A percentile compares a stretch with the other conserved stretches of the same genome.
Evolutionary conservation across 53 echinoderm and acorn worm species (phyloP).

Genomic region (Stichopus horrens): DNA sequence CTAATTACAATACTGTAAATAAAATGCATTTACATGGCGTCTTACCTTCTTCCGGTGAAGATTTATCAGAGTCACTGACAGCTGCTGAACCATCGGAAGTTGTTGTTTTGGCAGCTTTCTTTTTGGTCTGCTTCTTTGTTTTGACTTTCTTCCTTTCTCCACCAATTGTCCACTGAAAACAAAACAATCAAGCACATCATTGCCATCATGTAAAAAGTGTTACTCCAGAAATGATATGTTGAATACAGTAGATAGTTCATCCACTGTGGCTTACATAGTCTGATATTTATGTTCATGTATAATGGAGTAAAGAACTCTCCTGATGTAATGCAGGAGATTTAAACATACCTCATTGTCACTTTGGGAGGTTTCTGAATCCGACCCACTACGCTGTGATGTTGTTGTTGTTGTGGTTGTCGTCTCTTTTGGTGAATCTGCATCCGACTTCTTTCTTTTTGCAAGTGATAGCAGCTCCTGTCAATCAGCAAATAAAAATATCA

Average conservation of each 20-base stretch:
- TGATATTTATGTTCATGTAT: too few relatives aligned
- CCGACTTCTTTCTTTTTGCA: slow-evolving; percentile 73
- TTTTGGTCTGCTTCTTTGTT: slow-evolving; percentile 65
- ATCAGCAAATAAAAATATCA: background rate
- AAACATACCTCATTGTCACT: slow-evolving; percentile 91
- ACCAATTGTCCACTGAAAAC: slow-evolving; percentile 81
- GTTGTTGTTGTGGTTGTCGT: slow-evolving; percentile 24
- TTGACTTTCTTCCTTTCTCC: slow-evolving; percentile 84
- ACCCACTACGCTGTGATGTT: slow-evolving; percentile 78
- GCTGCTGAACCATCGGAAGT: slow-evolving; percentile 76
- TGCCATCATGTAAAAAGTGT: too few relatives aligned
- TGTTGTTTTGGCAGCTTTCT: slow-evolving; percentile 54
- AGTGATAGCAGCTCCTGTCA: slow-evolving; percentile 79
- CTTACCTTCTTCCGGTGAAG: slow-evolving; percentile 89
- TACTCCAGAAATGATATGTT: too few relatives aligned
- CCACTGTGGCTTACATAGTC: too few relatives aligned
- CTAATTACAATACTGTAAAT: too few relatives aligned
- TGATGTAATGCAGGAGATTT: too few relatives aligned
- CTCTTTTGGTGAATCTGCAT: slow-evolving; percentile 68
- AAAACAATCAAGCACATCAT: background rate
- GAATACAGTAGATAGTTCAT: too few relatives aligned
- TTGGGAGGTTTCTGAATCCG: slow-evolving; percentile 92
- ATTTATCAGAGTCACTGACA: slow-evolving; percentile 89
- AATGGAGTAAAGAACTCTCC: too few relatives aligned
- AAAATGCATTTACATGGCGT: too few relatives aligned